phyloP scores from a whole-genome alignment of 2,888 invertebrate species.

The Caenorhabditis sulstoni region DNA sequence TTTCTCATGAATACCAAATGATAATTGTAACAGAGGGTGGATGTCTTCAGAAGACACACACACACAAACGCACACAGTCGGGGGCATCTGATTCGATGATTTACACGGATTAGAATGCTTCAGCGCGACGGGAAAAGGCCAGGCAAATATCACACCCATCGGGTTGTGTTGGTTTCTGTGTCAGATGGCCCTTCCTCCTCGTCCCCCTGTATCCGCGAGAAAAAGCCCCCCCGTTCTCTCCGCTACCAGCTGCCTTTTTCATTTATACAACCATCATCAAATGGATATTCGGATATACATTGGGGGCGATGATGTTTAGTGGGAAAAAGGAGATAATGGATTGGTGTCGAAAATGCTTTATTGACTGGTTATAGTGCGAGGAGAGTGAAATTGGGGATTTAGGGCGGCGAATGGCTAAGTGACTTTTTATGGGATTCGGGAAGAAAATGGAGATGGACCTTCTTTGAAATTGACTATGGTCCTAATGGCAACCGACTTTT shows the following conservation, averaged over 20 bases:
- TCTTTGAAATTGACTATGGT: neutral
- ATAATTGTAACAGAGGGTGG: neutral
- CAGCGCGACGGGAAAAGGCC: neutral
- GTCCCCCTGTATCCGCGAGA: neutral
- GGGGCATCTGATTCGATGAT: slow-evolving; percentile 19
- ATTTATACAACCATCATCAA: slow-evolving; percentile 25
- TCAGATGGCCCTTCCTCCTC: slow-evolving; percentile 1
- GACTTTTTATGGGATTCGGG: slow-evolving; percentile 21
- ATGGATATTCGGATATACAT: slow-evolving; percentile 12
- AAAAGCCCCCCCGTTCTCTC: slow-evolving; percentile 1
- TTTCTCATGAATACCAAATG: slow-evolving; percentile 12
- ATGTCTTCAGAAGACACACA: too few species aligned
- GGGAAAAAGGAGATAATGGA: slow-evolving; percentile 12
- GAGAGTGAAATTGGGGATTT: neutral
- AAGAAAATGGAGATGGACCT: neutral
- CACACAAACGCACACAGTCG: too few species aligned
- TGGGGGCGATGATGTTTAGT: slow-evolving; percentile 4
- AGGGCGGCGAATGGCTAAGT: slow-evolving; percentile 6
- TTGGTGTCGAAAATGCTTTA: slow-evolving; percentile 16
- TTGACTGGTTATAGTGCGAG: slow-evolving; percentile 11
- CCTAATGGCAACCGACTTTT: too few species aligned
- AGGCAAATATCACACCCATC: slow-evolving; percentile 15
- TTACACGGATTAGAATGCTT: slow-evolving; percentile 17
- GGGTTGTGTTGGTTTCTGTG: neutral
- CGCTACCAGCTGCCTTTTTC: slow-evolving; percentile 24